A percentile compares a stretch with the other conserved stretches of the same genome.
These are phyloP conservation scores for Rissa tridactyla DNA, from an alignment of 2,113 vertebrate genomes.

Conservation along the genomic window DNA sequence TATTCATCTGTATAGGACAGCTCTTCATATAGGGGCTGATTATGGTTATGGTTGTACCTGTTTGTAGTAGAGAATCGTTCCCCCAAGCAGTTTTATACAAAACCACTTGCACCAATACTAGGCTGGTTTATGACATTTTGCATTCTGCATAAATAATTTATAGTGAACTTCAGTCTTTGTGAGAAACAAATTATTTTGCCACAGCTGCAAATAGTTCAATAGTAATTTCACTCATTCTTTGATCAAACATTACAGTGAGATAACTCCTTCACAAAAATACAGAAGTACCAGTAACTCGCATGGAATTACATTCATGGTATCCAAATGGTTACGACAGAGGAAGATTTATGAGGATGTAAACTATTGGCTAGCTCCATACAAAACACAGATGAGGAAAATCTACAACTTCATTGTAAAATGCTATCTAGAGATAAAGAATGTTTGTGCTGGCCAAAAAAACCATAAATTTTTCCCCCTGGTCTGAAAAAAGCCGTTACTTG, in stretches of 20 bases:
- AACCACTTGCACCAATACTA: not conserved
- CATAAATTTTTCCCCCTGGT: not conserved
- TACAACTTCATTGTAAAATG: not conserved
- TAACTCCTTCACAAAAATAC: not conserved
- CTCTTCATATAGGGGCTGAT: not conserved
- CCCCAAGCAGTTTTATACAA: not conserved
- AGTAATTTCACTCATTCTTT: not conserved
- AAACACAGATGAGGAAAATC: not conserved
- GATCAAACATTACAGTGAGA: not conserved
- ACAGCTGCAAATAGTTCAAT: not conserved
- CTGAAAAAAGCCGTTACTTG: not conserved
- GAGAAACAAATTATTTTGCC: not conserved
- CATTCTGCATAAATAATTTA: not conserved
- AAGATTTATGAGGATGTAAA: not conserved
- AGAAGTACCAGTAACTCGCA: not conserved
- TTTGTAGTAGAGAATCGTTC: not conserved
- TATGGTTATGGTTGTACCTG: not conserved
- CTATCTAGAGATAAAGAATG: not conserved
- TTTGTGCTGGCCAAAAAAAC: not conserved
- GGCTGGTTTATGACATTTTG: not conserved
- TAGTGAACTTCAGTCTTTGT: not conserved
- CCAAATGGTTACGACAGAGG: not conserved
- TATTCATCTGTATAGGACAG: not conserved
- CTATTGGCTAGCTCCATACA: not conserved
- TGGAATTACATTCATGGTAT: not conserved